Conservation (phyloP, 2,797 vertebrate genomes). For the Cygnus olor region DNA sequence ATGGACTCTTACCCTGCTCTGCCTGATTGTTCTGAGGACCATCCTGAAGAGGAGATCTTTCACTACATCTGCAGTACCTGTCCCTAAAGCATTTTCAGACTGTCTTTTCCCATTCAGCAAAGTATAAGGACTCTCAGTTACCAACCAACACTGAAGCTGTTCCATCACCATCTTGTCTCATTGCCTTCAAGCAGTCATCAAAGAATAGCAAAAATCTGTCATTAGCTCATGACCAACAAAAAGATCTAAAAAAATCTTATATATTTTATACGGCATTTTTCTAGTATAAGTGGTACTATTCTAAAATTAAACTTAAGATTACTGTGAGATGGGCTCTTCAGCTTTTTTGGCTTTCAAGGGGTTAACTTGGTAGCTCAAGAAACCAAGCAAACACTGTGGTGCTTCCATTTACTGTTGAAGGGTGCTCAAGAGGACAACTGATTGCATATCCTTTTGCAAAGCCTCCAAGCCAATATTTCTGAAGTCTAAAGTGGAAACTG, state of each 20-base stretch:
- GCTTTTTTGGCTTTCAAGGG: background rate
- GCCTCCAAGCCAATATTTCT: background rate
- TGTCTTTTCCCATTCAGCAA: background rate
- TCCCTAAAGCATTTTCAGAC: background rate
- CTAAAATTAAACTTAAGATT: background rate
- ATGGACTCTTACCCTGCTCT: background rate
- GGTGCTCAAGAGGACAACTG: background rate
- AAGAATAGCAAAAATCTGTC: background rate
- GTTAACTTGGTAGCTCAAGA: background rate
- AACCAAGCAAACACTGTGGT: background rate
- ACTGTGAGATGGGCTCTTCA: background rate
- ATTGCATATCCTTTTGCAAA: background rate
- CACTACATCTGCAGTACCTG: background rate
- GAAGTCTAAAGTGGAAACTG: background rate
- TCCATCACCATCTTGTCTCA: background rate
- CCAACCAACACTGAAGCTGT: background rate
- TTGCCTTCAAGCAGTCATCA: background rate
- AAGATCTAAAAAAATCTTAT: background rate
- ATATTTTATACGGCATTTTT: background rate
- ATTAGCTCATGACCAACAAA: background rate
- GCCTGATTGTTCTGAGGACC: background rate
- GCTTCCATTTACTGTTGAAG: background rate
- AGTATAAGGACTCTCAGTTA: background rate
- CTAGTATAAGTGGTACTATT: background rate
- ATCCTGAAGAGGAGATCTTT: background rate